Conservation (phyloP, 2,797 vertebrate genomes). For the Dendrocincla tyrannina region DNA sequence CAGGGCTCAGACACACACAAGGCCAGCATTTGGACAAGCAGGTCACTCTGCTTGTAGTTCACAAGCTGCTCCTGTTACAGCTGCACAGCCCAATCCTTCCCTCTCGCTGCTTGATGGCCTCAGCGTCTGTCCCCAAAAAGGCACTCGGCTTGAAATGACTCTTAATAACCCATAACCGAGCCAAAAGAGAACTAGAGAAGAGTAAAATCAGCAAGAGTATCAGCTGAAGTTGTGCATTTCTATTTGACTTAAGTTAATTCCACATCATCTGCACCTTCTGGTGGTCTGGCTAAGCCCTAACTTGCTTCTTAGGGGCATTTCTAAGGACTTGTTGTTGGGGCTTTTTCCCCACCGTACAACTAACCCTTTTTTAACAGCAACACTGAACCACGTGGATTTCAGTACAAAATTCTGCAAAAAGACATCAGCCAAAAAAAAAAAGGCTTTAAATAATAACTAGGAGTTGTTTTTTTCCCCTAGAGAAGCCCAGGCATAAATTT, state of each 20-base stretch:
- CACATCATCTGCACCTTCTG: neutral
- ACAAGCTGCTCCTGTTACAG: neutral
- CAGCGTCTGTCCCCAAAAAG: neutral
- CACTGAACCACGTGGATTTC: neutral
- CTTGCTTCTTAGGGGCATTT: neutral
- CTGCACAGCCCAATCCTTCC: neutral
- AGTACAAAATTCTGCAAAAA: neutral
- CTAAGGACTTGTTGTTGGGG: neutral
- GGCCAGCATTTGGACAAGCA: neutral
- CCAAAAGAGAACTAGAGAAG: neutral
- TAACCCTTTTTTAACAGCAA: neutral
- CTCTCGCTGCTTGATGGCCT: accelerated
- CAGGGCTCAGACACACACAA: accelerated
- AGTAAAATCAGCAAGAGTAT: neutral
- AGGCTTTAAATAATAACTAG: neutral
- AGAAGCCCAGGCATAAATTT: neutral
- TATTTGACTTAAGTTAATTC: neutral
- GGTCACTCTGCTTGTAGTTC: accelerated
- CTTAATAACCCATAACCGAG: neutral
- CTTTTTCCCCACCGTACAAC: accelerated
- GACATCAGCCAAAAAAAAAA: neutral
- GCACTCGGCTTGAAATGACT: neutral
- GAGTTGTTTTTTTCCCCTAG: neutral
- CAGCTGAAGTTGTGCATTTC: neutral
- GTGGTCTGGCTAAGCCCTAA: neutral